phyloP scores from a whole-genome alignment of 1,140 invertebrate genomes.

The Solen grandis region DNA sequence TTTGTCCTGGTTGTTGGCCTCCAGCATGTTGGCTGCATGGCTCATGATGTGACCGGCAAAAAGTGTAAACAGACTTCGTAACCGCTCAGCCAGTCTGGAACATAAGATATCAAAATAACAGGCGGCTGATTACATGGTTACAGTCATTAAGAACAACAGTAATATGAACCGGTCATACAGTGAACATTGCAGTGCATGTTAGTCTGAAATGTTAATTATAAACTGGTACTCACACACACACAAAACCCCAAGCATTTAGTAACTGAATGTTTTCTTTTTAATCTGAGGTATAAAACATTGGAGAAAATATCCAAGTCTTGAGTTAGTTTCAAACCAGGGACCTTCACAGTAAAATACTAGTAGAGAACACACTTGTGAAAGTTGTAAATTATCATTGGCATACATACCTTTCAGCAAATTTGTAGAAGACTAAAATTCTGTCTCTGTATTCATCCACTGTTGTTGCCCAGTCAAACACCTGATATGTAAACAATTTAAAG shows the following conservation, averaged over 20 bases:
- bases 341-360: too few species aligned
- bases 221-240: too few species aligned
- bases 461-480: slow-evolving; percentile 90
- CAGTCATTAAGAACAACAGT: too few species aligned
- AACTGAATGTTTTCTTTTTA: too few species aligned
- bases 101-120: slow-evolving; percentile 74
- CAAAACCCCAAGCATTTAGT: too few species aligned
- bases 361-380: too few species aligned
- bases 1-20: slow-evolving; percentile 77
- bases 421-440: slow-evolving; percentile 89
- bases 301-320: too few species aligned
- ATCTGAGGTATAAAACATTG: too few species aligned
- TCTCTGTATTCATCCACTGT: slow-evolving; percentile 84
- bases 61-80: slow-evolving; percentile 93
- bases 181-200: background rate
- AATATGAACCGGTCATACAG: background rate
- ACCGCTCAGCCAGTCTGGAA: slow-evolving; percentile 88
- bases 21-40: slow-evolving; percentile 88
- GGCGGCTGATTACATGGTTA: too few species aligned
- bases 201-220: too few species aligned
- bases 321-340: too few species aligned
- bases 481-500: slow-evolving; percentile 34
- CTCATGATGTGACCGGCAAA: slow-evolving; percentile 93
- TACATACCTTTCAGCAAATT: slow-evolving; percentile 74
- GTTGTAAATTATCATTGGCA: too few species aligned